phyloP scores from a whole-genome alignment of 2,888 invertebrate species.

The Lobophora halterata region DNA sequence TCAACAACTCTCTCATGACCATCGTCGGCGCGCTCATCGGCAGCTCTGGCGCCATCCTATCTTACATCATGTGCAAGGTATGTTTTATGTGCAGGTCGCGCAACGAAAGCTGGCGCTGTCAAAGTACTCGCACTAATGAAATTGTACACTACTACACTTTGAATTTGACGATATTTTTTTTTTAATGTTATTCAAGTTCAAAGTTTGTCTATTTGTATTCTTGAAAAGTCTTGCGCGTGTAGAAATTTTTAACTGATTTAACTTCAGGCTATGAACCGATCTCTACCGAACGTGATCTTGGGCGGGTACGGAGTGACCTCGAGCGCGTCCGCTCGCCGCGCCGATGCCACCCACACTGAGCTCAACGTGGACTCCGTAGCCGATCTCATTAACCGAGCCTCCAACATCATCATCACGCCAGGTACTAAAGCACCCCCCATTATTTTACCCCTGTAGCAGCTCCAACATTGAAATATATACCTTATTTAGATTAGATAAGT shows the following conservation, averaged over 20 bases:
- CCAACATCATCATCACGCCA: conserved; percentile 93
- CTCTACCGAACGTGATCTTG: conserved; percentile 92
- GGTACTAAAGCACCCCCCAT: conserved; percentile 70
- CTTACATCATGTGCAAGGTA: conserved; percentile 97
- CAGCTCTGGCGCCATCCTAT: conserved; percentile 94
- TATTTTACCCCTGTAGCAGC: too few relatives aligned
- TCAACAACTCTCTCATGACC: conserved; percentile 95
- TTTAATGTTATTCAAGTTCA: too few relatives aligned
- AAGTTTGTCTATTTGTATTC: too few relatives aligned
- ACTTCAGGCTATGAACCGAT: conserved; percentile 87
- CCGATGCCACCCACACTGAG: conserved; percentile 90
- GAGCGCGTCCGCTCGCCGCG: conserved; percentile 88
- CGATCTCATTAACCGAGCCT: conserved; percentile 88
- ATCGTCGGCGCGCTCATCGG: conserved; percentile 95
- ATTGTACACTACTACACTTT: too few relatives aligned
- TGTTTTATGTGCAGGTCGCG: too few relatives aligned
- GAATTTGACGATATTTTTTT: too few relatives aligned
- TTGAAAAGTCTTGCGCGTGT: too few relatives aligned
- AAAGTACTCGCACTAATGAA: too few relatives aligned
- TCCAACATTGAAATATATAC: too few relatives aligned
- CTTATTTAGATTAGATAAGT: too few relatives aligned
- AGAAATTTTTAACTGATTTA: background rate
- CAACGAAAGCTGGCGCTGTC: too few relatives aligned
- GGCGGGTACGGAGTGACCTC: conserved; percentile 92
- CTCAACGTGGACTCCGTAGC: conserved; percentile 87